These are phyloP conservation scores for Lutraria lutraria DNA, from an alignment of 2,888 invertebrate species.

Conservation along the genomic window DNA sequence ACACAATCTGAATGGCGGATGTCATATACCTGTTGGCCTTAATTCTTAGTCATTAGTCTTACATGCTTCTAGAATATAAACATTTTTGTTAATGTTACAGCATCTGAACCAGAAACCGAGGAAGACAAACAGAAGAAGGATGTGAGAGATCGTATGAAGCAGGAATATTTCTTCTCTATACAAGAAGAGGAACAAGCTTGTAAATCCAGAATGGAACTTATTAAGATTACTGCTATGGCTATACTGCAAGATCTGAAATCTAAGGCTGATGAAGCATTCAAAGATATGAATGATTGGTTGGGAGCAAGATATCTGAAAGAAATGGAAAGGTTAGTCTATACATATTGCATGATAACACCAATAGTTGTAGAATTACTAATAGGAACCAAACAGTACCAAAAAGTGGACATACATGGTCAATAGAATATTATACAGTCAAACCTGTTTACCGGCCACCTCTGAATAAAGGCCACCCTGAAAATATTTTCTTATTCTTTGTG, in stretches of 20 bases:
- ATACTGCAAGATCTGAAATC: constrained; percentile 83
- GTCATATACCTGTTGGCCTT: no score
- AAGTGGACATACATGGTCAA: no score
- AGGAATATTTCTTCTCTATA: constrained; percentile 85
- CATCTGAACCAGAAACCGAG: constrained; percentile 81
- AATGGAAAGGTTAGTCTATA: constrained; percentile 84
- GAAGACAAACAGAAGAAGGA: constrained; percentile 84
- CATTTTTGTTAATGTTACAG: constrained; percentile 45
- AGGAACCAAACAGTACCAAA: no score
- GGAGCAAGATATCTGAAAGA: constrained; percentile 86
- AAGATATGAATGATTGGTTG: constrained; percentile 86
- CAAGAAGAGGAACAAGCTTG: constrained; percentile 83
- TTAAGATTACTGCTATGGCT: constrained; percentile 78
- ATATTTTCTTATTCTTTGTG: no score
- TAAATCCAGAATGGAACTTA: constrained; percentile 83
- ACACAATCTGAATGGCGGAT: no score
- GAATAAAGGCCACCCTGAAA: no score
- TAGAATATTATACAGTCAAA: no score
- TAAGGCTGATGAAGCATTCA: constrained; percentile 84
- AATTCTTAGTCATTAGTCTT: no score
- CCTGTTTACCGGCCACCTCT: no score
- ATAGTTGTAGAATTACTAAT: no score
- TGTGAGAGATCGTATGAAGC: constrained; percentile 81
- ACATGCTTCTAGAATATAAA: neutral
- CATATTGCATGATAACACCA: neutral